These are phyloP conservation scores for Perca schrenkii DNA, from an alignment of 2,113 vertebrate species.

Conservation along the genomic window DNA sequence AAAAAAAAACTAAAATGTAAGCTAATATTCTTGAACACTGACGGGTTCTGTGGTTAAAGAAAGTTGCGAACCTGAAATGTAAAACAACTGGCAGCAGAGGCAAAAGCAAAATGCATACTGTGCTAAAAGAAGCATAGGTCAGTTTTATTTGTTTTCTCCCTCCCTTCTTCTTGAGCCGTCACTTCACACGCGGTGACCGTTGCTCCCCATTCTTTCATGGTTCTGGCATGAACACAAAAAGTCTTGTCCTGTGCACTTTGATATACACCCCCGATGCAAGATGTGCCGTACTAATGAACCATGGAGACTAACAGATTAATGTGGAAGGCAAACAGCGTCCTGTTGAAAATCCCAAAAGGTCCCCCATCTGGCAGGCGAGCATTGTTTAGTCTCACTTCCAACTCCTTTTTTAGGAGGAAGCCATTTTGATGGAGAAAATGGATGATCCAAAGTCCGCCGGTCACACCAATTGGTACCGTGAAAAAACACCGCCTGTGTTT, in stretches of 20 bases:
- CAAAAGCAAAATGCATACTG: background rate
- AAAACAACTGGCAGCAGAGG: background rate
- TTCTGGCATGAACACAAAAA: constrained; percentile 40
- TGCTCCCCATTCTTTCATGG: constrained; percentile 14
- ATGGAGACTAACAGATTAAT: constrained; percentile 53
- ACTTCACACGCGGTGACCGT: background rate
- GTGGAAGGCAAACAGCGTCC: constrained; percentile 42
- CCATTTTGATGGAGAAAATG: constrained; percentile 43
- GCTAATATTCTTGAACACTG: too few relatives aligned
- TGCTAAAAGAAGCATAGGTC: background rate
- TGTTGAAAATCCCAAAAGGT: constrained; percentile 27
- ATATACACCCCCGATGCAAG: constrained; percentile 42
- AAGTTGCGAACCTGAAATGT: background rate
- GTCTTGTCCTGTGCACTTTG: constrained; percentile 39
- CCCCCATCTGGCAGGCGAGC: constrained; percentile 46
- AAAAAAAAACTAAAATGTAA: background rate
- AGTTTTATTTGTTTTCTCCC: background rate
- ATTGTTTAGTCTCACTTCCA: constrained; percentile 54
- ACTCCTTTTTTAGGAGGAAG: constrained; percentile 20
- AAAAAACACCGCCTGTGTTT: constrained; percentile 68
- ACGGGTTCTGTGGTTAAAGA: background rate
- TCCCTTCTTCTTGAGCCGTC: background rate
- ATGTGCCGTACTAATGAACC: constrained; percentile 35
- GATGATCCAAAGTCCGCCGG: constrained; percentile 50
- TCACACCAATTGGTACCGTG: constrained; percentile 46